A percentile compares a stretch with the other conserved stretches of the same genome.
Conservation (phyloP, 1,140 invertebrate species). For the Ceratina japonica region DNA sequence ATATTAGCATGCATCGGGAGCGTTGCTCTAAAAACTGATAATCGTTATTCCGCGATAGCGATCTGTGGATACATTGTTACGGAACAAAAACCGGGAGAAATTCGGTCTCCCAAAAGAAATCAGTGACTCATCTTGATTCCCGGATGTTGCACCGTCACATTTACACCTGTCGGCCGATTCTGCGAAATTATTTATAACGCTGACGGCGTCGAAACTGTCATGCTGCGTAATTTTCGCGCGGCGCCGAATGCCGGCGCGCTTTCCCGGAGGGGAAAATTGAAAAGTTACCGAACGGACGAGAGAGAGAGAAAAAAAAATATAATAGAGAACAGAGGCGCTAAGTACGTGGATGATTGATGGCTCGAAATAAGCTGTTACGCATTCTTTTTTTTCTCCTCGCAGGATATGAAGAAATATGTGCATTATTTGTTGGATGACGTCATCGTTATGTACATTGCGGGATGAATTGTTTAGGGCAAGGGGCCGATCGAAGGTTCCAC, state of each 20-base stretch:
- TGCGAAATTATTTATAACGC: slow-evolving; percentile 20
- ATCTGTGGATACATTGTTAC: not conserved
- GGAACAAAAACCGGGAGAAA: not conserved
- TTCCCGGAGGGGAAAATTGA: slow-evolving; percentile 16
- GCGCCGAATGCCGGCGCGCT: not conserved
- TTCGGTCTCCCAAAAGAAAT: not conserved
- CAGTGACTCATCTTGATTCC: slow-evolving; percentile 6
- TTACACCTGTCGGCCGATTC: slow-evolving; percentile 14
- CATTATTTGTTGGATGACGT: slow-evolving; percentile 29
- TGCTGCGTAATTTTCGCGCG: not conserved
- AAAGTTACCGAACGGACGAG: slow-evolving; percentile 26
- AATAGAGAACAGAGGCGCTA: slow-evolving; percentile 11
- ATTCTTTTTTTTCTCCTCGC: not conserved
- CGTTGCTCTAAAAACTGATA: too few species aligned
- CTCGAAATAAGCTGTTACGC: slow-evolving; percentile 30
- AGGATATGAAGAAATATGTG: slow-evolving; percentile 29
- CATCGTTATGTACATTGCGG: slow-evolving; percentile 18
- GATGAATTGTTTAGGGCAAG: not conserved
- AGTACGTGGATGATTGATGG: slow-evolving; percentile 24
- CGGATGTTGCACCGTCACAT: slow-evolving; percentile 21
- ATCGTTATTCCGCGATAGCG: too few species aligned
- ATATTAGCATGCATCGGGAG: too few species aligned
- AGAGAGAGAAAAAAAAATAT: not conserved
- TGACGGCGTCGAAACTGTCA: slow-evolving; percentile 24
- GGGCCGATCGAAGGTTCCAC: not conserved